Evolutionary conservation across 2,797 vertebrate genomes (phyloP), one percentile per base, ranked within the genome.

Genomic region (Sebastes goodei): DNA sequence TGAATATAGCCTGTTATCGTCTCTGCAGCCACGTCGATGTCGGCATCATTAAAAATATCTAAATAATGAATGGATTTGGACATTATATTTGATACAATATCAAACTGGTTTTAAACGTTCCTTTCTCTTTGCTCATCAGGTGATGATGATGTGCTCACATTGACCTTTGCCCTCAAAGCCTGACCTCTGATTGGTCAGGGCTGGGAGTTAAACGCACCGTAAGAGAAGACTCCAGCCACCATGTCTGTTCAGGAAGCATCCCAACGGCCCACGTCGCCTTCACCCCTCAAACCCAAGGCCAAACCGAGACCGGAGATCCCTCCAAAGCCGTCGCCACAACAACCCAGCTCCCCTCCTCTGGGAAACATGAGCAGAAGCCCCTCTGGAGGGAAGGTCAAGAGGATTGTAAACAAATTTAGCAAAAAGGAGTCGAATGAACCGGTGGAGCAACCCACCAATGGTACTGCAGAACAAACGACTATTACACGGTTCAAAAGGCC

Each of bases 331-430:
- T 11, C 70, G 0, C 0, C 79, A 0, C 83, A 79, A 7, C 10
- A 46, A 38, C 35, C 35, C 15, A n/a, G 30, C 74, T 55, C 87
- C 30, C 53, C 85, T 10, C 78, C 82, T 20, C 73, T 7, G 3
- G 68, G 32, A 10, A 84, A 90, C 5, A 20, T n/a, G 5, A 65
- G 14, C 33, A 25, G 65, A 52, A 75, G 56, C 20, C 23, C 3
- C 2, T 59, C 91, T 4, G 87, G 76, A 0, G 95, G 93, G 20
- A 96, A 95, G 21, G 95, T 96, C 12, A 95, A 94, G 76, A 89
- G 88, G 5, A 96, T 96, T 3, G 94, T 95, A 32, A 90, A 80
- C 72, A 94, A 84, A 70, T 95, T 96, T 12, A 94, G 85, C 83
- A 88, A 87, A 60, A 79, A 93, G 25, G 89, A 91, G 6, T 5